These are phyloP conservation scores for Gibbula magus DNA, from an alignment of 2,888 invertebrate genomes.

Conservation along the genomic window DNA sequence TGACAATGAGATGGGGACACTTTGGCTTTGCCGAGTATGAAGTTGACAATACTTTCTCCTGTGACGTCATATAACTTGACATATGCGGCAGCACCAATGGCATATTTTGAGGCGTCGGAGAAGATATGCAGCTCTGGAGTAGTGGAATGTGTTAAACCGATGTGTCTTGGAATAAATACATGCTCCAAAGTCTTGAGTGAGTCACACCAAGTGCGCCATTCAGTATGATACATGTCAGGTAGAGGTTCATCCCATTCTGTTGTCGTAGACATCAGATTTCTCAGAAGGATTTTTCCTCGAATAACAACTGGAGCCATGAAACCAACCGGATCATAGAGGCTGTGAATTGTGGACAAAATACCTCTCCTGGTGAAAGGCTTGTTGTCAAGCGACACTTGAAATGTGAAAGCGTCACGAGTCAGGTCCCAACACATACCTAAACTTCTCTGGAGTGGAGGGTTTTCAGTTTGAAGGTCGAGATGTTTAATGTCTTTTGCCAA, in stretches of 20 bases:
- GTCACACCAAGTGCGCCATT: slow-evolving; percentile 24
- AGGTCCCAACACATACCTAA: slow-evolving; percentile 29
- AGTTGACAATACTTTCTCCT: not conserved
- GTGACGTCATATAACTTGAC: not conserved
- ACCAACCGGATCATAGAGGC: slow-evolving; percentile 33
- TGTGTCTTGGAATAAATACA: slow-evolving; percentile 18
- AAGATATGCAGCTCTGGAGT: slow-evolving; percentile 32
- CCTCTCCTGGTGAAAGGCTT: slow-evolving; percentile 23
- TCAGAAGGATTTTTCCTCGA: slow-evolving; percentile 24
- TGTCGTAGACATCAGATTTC: not conserved
- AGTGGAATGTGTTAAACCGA: not conserved
- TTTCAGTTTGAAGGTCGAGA: slow-evolving; percentile 23
- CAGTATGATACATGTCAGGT: not conserved
- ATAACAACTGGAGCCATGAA: slow-evolving; percentile 26
- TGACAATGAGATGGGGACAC: slow-evolving; percentile 27
- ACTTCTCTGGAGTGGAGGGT: slow-evolving; percentile 26
- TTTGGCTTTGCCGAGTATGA: slow-evolving; percentile 17
- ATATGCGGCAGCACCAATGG: slow-evolving; percentile 32
- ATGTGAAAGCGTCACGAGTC: slow-evolving; percentile 3
- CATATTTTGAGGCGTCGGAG: slow-evolving; percentile 37
- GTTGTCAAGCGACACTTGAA: not conserved
- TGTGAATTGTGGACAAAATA: slow-evolving; percentile 28
- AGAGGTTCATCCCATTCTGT: slow-evolving; percentile 15
- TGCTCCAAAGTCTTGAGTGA: slow-evolving; percentile 22
- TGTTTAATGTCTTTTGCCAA: slow-evolving; percentile 25